Base-by-base conservation (phyloP, 2,113 vertebrate genomes). In the Sitta europaea region DNA sequence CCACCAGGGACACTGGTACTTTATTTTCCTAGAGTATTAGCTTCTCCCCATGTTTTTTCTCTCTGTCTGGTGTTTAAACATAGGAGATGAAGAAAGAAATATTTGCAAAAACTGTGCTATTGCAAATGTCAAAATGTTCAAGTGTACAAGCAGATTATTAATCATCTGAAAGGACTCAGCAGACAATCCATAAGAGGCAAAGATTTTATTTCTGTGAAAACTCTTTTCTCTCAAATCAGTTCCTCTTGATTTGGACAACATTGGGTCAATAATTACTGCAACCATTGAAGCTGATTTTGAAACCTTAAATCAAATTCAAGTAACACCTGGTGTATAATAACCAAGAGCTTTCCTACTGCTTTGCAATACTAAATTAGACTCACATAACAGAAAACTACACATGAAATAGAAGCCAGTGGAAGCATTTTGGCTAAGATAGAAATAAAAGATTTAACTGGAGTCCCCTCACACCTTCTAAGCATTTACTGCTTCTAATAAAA, bases 71-170 rank as follows among this genome's bases (percentile, higher is more conserved):
- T 65, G 9, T 86, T 92, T 95, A 88, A 95, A 85, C 13, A 73
- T 31, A 18, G 14, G 58, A 86, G 31, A 53, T 29, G 36, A 72
- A 84, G 58, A 89, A 75, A 33, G 63, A 91, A 95, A 53, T 83
- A 66, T 94, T 96, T 97, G 63, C 47, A 75, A 14, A 80, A 85
- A 59, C 25, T 35, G 21, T 89, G 28, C 10, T 92, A 91, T 83
- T 95, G 25, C 18, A 82, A 75, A 92, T 71, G 29, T 94, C 78
- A 85, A 90, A 82, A 87, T 68, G 24, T 54, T 96, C 63, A 74
- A 35, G 50, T 50, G 70, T 74, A 79, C 27, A 27, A 61, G 38
- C 2, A 5, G 29, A 43, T 74, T 94, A 76, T 81, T 95, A 58
- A 83, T 79, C 36, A 67, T 57, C 14, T 23, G 63, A 92, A 86